Percentiles rank a stretch among this genome's conserved stretches.
Evolutionary conservation across 2,797 vertebrate genomes (phyloP).

Genomic region (Atherinosoma microstoma): DNA sequence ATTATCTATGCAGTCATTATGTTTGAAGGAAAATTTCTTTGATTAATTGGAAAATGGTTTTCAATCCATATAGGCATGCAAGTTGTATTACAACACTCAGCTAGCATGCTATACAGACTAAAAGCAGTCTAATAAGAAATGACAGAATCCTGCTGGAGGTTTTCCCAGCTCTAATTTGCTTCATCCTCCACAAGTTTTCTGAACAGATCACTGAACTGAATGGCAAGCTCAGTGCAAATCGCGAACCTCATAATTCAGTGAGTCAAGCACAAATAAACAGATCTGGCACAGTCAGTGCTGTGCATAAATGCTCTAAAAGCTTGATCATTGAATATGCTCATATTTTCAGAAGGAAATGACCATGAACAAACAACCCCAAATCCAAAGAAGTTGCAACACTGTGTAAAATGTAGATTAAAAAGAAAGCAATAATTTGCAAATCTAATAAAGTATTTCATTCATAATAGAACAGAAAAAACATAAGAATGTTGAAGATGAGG

Average conservation of each 20-base stretch:
- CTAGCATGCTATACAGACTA: background rate
- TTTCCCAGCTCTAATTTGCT: background rate
- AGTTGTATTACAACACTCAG: background rate
- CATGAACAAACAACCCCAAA: background rate
- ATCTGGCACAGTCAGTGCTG: background rate
- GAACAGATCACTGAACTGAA: slow-evolving; percentile 2
- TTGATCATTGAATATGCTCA: background rate
- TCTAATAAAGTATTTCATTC: too few relatives aligned
- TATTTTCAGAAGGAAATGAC: background rate
- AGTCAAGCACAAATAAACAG: background rate
- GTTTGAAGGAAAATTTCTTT: too few relatives aligned
- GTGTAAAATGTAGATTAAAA: too few relatives aligned
- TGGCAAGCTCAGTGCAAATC: background rate
- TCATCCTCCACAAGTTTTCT: background rate
- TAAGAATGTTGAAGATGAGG: too few relatives aligned
- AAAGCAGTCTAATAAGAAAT: background rate
- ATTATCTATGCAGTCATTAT: too few relatives aligned
- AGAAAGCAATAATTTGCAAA: too few relatives aligned
- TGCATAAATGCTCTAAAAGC: background rate
- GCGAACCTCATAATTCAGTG: background rate
- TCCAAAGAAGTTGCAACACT: too few relatives aligned
- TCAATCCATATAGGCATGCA: background rate
- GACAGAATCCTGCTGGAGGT: background rate
- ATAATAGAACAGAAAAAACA: too few relatives aligned
- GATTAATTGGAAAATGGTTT: too few relatives aligned